Conservation (phyloP, 2,797 vertebrate genomes). For the Rhynchonycteris naso region DNA sequence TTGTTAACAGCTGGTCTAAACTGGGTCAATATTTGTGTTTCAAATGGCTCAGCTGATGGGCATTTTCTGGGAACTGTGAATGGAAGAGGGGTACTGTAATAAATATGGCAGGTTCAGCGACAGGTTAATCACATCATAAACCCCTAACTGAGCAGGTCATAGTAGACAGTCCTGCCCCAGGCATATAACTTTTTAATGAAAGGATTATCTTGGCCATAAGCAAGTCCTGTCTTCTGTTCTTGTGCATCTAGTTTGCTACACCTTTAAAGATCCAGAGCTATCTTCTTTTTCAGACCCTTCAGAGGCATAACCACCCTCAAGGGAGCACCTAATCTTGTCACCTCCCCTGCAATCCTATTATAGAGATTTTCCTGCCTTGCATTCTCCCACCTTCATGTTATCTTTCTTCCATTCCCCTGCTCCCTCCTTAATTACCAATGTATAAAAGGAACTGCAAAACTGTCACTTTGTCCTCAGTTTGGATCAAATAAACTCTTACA, state of each 20-base stretch:
- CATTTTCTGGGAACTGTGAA: not conserved
- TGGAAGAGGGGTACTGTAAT: not conserved
- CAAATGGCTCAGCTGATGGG: not conserved
- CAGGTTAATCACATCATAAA: not conserved
- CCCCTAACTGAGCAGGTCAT: not conserved
- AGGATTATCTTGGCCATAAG: not conserved
- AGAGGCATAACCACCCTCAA: too few relatives aligned
- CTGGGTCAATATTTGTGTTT: not conserved
- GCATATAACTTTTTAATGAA: not conserved
- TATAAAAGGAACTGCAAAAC: not conserved
- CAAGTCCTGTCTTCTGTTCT: not conserved
- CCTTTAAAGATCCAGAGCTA: not conserved
- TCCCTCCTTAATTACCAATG: not conserved
- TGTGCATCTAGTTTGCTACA: not conserved
- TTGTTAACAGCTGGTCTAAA: not conserved
- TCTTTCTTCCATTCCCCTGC: not conserved
- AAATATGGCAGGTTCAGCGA: not conserved
- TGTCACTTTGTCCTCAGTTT: not conserved
- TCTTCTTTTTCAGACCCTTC: too few relatives aligned
- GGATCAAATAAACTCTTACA: not conserved
- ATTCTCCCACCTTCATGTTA: not conserved
- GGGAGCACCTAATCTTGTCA: not conserved
- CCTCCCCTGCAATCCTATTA: not conserved
- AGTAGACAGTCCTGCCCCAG: not conserved
- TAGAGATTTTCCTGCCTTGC: not conserved